Evolutionary conservation across 1,140 invertebrate genomes (phyloP).

Genomic region (Cydia strobilella): DNA sequence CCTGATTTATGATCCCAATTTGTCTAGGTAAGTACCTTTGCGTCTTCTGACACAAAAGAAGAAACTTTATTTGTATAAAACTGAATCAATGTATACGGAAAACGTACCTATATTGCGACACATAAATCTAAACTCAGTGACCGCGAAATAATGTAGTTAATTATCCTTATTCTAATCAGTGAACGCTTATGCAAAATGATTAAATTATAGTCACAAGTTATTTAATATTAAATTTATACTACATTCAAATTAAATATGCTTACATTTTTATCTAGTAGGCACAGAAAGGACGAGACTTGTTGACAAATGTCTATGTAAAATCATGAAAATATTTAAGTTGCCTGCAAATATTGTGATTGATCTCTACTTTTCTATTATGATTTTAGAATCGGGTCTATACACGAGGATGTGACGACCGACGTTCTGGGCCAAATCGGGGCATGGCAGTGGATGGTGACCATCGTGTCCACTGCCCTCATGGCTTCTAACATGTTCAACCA

Average conservation of each 20-base stretch:
- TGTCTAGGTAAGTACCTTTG: not conserved
- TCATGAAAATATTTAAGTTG: constrained; percentile 16
- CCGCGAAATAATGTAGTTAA: not conserved
- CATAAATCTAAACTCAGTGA: not conserved
- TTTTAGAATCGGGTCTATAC: constrained; percentile 64
- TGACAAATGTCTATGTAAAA: constrained; percentile 39
- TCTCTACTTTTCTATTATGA: constrained; percentile 8
- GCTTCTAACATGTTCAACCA: constrained; percentile 56
- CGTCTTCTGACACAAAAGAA: not conserved
- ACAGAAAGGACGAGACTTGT: not conserved
- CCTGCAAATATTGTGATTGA: not conserved
- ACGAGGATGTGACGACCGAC: constrained; percentile 70
- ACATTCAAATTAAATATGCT: not conserved
- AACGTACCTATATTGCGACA: not conserved
- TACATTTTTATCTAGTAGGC: constrained; percentile 19
- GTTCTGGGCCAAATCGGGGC: constrained; percentile 63
- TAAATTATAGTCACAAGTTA: not conserved
- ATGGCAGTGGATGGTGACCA: constrained; percentile 68
- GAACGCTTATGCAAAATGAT: not conserved
- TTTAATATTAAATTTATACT: not conserved
- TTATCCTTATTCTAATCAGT: constrained; percentile 4
- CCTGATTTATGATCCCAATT: not conserved
- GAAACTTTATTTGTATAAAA: not conserved
- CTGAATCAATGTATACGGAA: not conserved
- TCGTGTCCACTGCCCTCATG: constrained; percentile 51